phyloP scores from a whole-genome alignment of 2,113 vertebrate genomes.

The Cavia porcellus region DNA sequence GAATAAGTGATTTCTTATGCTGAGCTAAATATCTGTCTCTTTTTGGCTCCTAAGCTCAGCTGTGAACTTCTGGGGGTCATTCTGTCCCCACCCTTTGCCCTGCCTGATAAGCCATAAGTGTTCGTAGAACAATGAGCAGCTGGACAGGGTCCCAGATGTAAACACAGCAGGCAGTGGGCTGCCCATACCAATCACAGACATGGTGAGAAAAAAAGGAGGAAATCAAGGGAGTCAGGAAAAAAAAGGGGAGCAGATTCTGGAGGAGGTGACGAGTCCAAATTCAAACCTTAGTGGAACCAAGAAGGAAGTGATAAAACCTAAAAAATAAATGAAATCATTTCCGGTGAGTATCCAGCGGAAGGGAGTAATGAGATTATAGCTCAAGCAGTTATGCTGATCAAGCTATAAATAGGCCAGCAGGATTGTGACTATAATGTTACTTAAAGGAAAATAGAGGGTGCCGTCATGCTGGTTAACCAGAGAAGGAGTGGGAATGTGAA shows the following conservation, averaged over 20 bases:
- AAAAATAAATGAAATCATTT: constrained; percentile 24
- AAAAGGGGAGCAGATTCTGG: background rate
- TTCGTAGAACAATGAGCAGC: background rate
- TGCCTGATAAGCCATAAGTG: background rate
- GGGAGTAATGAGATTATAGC: constrained; percentile 33
- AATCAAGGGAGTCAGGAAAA: background rate
- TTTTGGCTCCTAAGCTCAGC: background rate
- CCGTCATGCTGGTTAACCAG: background rate
- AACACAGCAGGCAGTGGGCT: background rate
- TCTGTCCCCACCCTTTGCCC: background rate
- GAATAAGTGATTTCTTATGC: background rate
- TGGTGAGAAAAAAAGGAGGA: background rate
- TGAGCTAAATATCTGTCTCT: background rate
- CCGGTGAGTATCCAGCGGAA: background rate
- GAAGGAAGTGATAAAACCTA: constrained; percentile 50
- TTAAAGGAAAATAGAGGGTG: background rate
- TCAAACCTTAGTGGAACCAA: constrained; percentile 8
- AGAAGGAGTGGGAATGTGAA: constrained; percentile 24
- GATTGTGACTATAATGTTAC: background rate
- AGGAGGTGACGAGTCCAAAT: background rate
- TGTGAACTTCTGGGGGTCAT: constrained; percentile 1
- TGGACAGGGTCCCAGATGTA: background rate
- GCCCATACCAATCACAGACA: background rate
- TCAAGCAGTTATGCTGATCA: constrained; percentile 1
- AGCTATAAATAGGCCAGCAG: background rate